Evolutionary conservation across 1,140 invertebrate genomes (phyloP), one percentile per base, ranked within the genome.

Genomic region (Antheraea pernyi): DNA sequence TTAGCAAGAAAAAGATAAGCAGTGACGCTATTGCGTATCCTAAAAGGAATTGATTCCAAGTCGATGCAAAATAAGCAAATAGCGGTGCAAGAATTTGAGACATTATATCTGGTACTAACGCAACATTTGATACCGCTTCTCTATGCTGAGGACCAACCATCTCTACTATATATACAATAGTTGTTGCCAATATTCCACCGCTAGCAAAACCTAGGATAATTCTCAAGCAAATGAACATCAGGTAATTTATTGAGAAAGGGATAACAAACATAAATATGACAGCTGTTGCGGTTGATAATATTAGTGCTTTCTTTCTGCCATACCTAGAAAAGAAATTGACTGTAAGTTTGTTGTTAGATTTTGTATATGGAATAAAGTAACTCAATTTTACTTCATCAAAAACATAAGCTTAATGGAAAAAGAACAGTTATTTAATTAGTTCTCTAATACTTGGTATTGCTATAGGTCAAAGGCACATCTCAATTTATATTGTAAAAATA

Each of bases 11-110:
- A 30, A 83, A 61, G 42, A 85, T 80, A 4, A 84, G 59, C 19
- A 79, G 60, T 8, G 80, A 75, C 0, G 71, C 67, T 53, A 76
- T 19, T 30, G 74, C 73, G 42, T 74, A 80, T 22, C 65, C 72
- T 0, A 84, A 61, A 7, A 78, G 59, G 36, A 67, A 85, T 1
- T 70, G 69, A 19, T 75, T 76, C 85, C 85, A 88, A 46, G 72
- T 78, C 0, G 76, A 63, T 7, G 79, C 63, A n/a, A 72, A 79
- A 19, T 86, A 84, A 2, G 82, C 84, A 64, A 84, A 86, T 19
- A 74, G 37, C 7, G 80, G 71, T 62, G 85, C 66, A 10, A 70
- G 65, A 19, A 77, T 67, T 70, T 81, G 70, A 0, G 73, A 71
- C 9, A 84, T 37, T 0, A 77, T 78, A 65, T 86, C 84, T n/a